Conservation (phyloP, 2,797 vertebrate species). For the Mormyrus hasselquistii region DNA sequence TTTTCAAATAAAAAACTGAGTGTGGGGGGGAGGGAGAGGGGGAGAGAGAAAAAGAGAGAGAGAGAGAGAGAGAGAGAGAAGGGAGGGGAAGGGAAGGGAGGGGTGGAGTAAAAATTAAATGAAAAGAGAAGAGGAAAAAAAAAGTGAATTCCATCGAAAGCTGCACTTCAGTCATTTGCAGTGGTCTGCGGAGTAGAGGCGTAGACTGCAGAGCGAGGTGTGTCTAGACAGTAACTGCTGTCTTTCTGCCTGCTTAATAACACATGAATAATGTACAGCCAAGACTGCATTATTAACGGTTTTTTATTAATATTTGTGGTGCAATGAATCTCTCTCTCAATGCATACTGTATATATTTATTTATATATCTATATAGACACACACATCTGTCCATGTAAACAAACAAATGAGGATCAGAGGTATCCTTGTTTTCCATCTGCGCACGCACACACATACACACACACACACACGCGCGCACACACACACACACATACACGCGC, state of each 20-base stretch:
- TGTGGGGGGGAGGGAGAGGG: conserved; percentile 36
- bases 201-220: conserved; percentile 10
- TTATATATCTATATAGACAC: neutral
- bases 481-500: too few relatives aligned
- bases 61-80: conserved; percentile 30
- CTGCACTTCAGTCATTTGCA: conserved; percentile 12
- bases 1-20: conserved; percentile 37
- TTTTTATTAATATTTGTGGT: conserved; percentile 64
- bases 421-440: neutral
- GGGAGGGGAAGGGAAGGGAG: conserved; percentile 31
- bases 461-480: too few relatives aligned
- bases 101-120: conserved; percentile 30
- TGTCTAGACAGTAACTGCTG: conserved; percentile 49
- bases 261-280: conserved; percentile 69
- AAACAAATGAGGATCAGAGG: neutral
- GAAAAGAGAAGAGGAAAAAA: conserved; percentile 20
- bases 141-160: conserved; percentile 17
- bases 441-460: conserved; percentile 34
- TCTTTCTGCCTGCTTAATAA: conserved; percentile 47
- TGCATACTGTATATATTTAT: neutral
- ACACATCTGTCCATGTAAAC: neutral
- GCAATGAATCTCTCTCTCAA: conserved; percentile 39
- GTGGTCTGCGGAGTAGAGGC: conserved; percentile 5
- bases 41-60: neutral
- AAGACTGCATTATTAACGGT: conserved; percentile 55